Percentiles rank a stretch among this genome's conserved stretches.
Conservation (phyloP, 2,888 invertebrate species). For the Pristionchus exspectatus region DNA sequence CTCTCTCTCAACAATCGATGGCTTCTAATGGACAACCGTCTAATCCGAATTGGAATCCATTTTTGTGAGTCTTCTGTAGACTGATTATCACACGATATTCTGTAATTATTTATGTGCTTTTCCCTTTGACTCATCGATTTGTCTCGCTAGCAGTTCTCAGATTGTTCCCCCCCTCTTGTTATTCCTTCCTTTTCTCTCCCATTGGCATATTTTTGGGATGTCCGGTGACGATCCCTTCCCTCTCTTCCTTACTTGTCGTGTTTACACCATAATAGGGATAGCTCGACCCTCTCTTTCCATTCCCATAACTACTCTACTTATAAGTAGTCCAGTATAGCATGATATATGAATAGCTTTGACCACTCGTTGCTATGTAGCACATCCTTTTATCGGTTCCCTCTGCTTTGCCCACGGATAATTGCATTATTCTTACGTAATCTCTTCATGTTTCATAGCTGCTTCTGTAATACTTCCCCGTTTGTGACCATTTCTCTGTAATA, state of each 20-base stretch:
- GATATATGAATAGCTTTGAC: conserved; percentile 20
- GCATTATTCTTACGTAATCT: conserved; percentile 45
- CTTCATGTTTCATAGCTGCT: background rate
- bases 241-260: background rate
- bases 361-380: conserved; percentile 10
- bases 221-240: background rate
- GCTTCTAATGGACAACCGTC: background rate
- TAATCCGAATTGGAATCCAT: conserved; percentile 34
- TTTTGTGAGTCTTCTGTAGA: background rate
- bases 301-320: background rate
- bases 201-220: background rate
- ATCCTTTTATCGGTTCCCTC: conserved; percentile 24
- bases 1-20: conserved; percentile 13
- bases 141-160: background rate
- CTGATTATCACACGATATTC: background rate
- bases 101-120: background rate
- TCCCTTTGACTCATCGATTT: background rate
- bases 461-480: background rate
- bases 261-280: background rate
- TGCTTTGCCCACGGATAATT: conserved; percentile 35
- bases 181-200: background rate
- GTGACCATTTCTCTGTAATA: background rate
- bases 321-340: background rate
- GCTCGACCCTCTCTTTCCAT: background rate
- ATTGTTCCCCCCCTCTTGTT: background rate